These are phyloP conservation scores for Pinna nobilis DNA, from an alignment of 1,140 invertebrate genomes.

Conservation along the genomic window DNA sequence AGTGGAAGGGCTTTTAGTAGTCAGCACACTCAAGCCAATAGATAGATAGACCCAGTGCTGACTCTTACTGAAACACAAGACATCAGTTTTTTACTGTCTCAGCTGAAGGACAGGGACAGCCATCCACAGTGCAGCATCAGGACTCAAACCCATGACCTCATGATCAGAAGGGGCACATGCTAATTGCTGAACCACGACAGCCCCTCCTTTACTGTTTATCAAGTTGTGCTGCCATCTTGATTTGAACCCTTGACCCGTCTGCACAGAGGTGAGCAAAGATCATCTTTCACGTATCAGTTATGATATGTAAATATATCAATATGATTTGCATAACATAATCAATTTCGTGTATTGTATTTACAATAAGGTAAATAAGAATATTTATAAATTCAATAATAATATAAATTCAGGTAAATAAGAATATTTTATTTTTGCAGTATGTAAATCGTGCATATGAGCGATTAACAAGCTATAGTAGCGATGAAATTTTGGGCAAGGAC, in stretches of 20 bases:
- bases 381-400: neutral
- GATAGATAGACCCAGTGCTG: no score
- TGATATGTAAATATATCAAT: neutral
- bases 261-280: neutral
- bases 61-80: no score
- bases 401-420: neutral
- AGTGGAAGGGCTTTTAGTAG: no score
- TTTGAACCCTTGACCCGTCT: neutral
- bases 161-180: no score
- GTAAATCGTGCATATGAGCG: conserved; percentile 87
- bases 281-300: neutral
- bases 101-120: no score
- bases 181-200: no score
- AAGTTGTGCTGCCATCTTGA: no score
- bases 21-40: no score
- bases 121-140: no score
- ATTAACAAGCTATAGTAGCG: conserved; percentile 83
- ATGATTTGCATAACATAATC: neutral
- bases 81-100: no score
- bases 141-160: no score
- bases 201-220: no score
- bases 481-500: conserved; percentile 86
- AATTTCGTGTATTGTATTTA: neutral
- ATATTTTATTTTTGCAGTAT: conserved; percentile 79
- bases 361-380: neutral